These are phyloP conservation scores for Euclidia mi DNA, from an alignment of 2,888 invertebrate genomes.

Conservation along the genomic window DNA sequence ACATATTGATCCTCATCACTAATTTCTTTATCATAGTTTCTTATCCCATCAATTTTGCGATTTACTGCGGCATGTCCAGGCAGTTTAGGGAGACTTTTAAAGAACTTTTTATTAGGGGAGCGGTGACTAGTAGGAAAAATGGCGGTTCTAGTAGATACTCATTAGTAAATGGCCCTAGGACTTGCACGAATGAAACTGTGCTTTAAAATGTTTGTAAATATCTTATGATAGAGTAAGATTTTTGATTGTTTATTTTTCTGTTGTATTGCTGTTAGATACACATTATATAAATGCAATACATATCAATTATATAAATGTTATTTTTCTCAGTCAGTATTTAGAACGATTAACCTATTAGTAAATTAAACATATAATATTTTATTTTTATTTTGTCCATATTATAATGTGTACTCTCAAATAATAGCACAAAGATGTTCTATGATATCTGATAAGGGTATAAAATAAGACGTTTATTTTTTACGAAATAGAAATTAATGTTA, in stretches of 20 bases:
- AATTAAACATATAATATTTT: conserved; percentile 4
- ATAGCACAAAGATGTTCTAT: conserved; percentile 23
- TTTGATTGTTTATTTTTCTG: conserved; percentile 33
- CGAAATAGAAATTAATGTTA: conserved; percentile 25
- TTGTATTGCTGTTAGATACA: conserved; percentile 46
- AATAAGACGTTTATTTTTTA: conserved; percentile 28
- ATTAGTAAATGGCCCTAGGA: conserved; percentile 94
- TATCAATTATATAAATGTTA: conserved; percentile 38
- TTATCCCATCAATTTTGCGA: conserved; percentile 98
- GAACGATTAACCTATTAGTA: conserved; percentile 24
- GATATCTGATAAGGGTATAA: conserved; percentile 28
- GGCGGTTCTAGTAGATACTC: conserved; percentile 94
- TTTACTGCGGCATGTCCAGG: conserved; percentile 98
- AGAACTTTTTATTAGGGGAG: conserved; percentile 93
- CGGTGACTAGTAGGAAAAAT: conserved; percentile 91
- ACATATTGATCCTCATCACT: conserved; percentile 94
- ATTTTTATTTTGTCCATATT: conserved; percentile 2
- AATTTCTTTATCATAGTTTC: conserved; percentile 98
- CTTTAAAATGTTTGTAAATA: conserved; percentile 83
- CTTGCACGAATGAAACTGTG: conserved; percentile 96
- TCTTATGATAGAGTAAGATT: conserved; percentile 43
- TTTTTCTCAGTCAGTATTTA: conserved; percentile 19
- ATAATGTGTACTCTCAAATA: conserved; percentile 1
- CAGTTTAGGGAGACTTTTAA: conserved; percentile 98
- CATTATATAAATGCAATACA: too few relatives aligned